Percentiles rank a stretch among this genome's conserved stretches.
Conservation (phyloP, 2,113 vertebrate genomes). For the Aplodontia rufa region DNA sequence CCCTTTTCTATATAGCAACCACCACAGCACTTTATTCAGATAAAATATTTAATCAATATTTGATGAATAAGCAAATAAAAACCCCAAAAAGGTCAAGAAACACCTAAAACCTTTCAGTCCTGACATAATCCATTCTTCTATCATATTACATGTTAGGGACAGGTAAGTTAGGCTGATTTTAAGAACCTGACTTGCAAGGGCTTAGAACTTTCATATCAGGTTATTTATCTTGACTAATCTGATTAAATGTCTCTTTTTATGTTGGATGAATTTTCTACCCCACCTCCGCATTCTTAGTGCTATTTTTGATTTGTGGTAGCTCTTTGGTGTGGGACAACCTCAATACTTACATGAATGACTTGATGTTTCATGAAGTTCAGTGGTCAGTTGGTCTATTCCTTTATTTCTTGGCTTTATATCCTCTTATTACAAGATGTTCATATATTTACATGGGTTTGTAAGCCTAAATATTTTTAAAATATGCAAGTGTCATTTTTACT, state of each 20-base stretch:
- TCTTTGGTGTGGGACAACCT: not conserved
- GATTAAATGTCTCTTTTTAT: not conserved
- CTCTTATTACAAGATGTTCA: not conserved
- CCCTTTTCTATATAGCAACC: not conserved
- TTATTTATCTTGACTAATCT: not conserved
- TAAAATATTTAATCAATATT: not conserved
- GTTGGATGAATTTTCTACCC: not conserved
- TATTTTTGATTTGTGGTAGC: not conserved
- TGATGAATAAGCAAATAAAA: not conserved
- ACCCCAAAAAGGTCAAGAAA: not conserved
- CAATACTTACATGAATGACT: not conserved
- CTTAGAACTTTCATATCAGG: not conserved
- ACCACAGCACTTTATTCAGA: not conserved
- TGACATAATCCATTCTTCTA: not conserved
- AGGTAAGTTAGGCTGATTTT: not conserved
- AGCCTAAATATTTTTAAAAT: not conserved
- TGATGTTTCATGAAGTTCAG: not conserved
- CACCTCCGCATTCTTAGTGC: not conserved
- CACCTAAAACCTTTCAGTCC: not conserved
- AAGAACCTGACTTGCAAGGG: not conserved
- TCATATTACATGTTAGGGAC: not conserved
- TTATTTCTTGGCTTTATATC: not conserved
- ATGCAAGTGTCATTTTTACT: not conserved
- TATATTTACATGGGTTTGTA: not conserved
- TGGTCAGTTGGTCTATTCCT: not conserved